These are phyloP conservation scores for Himalopsyche kuldschensis DNA, from an alignment of 2,888 invertebrate genomes.

Conservation along the genomic window DNA sequence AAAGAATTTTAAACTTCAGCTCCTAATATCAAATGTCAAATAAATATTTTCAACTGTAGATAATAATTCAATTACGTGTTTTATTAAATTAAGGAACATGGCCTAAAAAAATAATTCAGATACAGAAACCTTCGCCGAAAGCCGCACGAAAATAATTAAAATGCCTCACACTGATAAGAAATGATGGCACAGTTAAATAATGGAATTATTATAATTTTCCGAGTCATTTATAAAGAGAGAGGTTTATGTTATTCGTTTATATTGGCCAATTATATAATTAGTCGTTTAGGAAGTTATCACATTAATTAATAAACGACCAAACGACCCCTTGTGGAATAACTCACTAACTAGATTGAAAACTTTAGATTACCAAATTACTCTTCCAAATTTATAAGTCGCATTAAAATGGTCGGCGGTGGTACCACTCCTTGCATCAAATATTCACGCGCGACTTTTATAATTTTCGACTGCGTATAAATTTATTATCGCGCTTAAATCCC, in stretches of 20 bases:
- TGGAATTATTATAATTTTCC: neutral
- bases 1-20: too few relatives aligned
- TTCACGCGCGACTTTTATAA: slow-evolving; percentile 5
- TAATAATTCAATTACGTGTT: too few relatives aligned
- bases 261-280: slow-evolving; percentile 32
- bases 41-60: too few relatives aligned
- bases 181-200: neutral
- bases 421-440: neutral
- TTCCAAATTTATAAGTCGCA: slow-evolving; percentile 18
- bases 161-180: neutral
- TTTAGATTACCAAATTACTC: slow-evolving; percentile 29
- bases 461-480: neutral
- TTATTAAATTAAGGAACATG: too few relatives aligned
- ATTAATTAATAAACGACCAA: slow-evolving; percentile 34
- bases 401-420: neutral
- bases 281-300: slow-evolving; percentile 29
- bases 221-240: neutral
- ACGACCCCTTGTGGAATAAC: slow-evolving; percentile 14
- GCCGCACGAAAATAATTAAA: too few relatives aligned
- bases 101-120: too few relatives aligned
- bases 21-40: too few relatives aligned
- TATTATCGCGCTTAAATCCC: neutral
- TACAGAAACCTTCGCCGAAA: too few relatives aligned
- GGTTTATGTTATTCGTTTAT: neutral
- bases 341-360: slow-evolving; percentile 30